phyloP scores from a whole-genome alignment of 2,888 invertebrate genomes.

The Coenonympha arcania region DNA sequence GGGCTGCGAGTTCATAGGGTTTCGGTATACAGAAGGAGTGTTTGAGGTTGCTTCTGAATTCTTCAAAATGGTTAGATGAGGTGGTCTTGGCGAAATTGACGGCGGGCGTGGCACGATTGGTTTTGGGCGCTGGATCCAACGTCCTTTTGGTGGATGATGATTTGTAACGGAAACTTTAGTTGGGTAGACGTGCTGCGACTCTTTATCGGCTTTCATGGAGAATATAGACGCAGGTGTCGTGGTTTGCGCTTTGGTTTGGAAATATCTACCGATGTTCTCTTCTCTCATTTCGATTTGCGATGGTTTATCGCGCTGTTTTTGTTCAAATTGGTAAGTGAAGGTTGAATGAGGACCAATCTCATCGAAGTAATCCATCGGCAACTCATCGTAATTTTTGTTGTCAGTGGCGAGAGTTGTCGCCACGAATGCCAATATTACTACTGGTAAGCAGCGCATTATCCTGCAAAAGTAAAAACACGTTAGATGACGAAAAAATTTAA shows the following conservation, averaged over 20 bases:
- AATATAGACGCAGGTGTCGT: slow-evolving; percentile 33
- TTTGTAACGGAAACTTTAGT: background rate
- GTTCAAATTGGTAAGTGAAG: slow-evolving; percentile 40
- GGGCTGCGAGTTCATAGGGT: background rate
- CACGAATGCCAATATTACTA: slow-evolving; percentile 30
- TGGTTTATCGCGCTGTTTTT: slow-evolving; percentile 37
- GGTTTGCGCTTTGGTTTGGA: slow-evolving; percentile 31
- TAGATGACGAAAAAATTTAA: too few relatives aligned
- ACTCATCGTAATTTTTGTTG: slow-evolving; percentile 16
- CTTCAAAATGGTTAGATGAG: background rate
- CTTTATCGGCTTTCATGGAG: slow-evolving; percentile 18
- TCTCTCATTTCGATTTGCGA: slow-evolving; percentile 41
- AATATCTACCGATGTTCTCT: slow-evolving; percentile 40
- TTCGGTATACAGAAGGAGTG: background rate
- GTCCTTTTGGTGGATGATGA: background rate
- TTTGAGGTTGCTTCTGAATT: background rate
- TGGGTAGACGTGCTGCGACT: slow-evolving; percentile 12
- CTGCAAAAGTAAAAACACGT: slow-evolving; percentile 25
- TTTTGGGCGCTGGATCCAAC: background rate
- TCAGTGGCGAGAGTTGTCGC: slow-evolving; percentile 31
- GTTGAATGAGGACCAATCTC: slow-evolving; percentile 32
- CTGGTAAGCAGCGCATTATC: slow-evolving; percentile 34
- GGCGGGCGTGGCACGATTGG: slow-evolving; percentile 6
- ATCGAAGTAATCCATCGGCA: slow-evolving; percentile 29
- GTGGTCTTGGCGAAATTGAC: slow-evolving; percentile 13